Base-by-base conservation (phyloP, 2,888 invertebrate genomes). In the Busseola fusca region DNA sequence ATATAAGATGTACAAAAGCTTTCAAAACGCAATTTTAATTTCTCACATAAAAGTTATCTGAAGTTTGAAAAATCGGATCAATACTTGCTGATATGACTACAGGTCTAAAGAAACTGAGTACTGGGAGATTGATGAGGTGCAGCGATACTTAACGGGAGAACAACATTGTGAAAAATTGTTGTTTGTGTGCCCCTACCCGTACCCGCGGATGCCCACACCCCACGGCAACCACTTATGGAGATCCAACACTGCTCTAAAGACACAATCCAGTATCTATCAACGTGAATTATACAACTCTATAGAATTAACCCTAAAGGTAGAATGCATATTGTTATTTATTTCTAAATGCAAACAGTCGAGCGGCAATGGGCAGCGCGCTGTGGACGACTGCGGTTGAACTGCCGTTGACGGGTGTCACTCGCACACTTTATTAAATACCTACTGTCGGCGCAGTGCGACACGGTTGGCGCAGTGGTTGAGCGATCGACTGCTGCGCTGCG, bases 41-140 rank as follows among this genome's bases (percentile, higher is more conserved):
- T 30, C 30, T 48, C 16, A 10, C 3, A 30, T 52, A 21, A 16
- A 50, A 12, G 18, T 25, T 59, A 25, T 25, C 30, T 10, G 48
- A n/a, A 48, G 3, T 21, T 37, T n/a, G 16, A 18, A 25, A 16
- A 59, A 25, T n/a, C n/a, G n/a, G 16, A 25, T 37, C 10, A 18
- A 66, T 42, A 16, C 21, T n/a, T 67, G 10, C 12, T 69, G 2
- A 30, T 25, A 52, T 69, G 0, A 37, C 30, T 64, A 16, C 83
- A 94, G 94, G 83, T 89, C 89, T 57, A 90, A 89, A 4, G 89
- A 93, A 58, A 84, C 91, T 0, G 87, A 90, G 0, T 93, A 91
- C 83, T 94, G 94, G 94, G 89, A 90, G 4, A 94, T 95, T 34
- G 90, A 92, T 66, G 93, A 94, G 64, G 93, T 92, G 9, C 94